Evolutionary conservation across 2,797 vertebrate species (phyloP), one percentile per base, ranked within the genome.

Genomic region (Trachurus trachurus): DNA sequence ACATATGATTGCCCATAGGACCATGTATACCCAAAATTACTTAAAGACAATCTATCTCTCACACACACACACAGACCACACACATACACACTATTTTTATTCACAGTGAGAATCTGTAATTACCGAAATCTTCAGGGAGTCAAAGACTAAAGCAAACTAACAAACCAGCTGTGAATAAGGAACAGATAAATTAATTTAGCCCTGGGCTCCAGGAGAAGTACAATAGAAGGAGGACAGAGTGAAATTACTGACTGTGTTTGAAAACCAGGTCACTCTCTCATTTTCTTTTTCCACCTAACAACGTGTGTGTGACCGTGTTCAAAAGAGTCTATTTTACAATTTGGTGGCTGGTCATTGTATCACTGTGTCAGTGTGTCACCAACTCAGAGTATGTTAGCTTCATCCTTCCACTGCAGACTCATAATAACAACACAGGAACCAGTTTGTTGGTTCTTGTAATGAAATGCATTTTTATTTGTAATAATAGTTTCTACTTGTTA

Each of bases 131-230:
- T 79, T 77, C 49, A 74, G 66, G 62, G 78, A 74, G 61, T 79
- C 66, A 73, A 31, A 77, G 58, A 76, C 39, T 83, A 67, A 70
- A 82, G 83, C 65, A 77, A 89, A 84, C 82, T 83, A 72, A 76
- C 65, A 52, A 71, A 82, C 70, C 71, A 68, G 57, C 79, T 84
- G 79, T 87, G 81, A 84, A 82, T 66, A 75, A 73, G 29, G 64
- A 80, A 61, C 9, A 29, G 72, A 53, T 83, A 66, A 76, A 83
- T 87, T 71, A 58, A 89, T 68, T 91, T 85, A 78, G 71, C 79
- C 39, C n/a, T 42, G 13, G 37, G 49, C 26, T 37, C 62, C 31
- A 34, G 22, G 10, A 57, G 63, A 71, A 66, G 39, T 50, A 69
- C 42, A 59, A 56, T 54, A 67, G 42, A 83, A 66, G 40, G 16